These are phyloP conservation scores for Phyllopteryx taeniolatus DNA, from an alignment of 2,113 vertebrate genomes.

Conservation along the genomic window DNA sequence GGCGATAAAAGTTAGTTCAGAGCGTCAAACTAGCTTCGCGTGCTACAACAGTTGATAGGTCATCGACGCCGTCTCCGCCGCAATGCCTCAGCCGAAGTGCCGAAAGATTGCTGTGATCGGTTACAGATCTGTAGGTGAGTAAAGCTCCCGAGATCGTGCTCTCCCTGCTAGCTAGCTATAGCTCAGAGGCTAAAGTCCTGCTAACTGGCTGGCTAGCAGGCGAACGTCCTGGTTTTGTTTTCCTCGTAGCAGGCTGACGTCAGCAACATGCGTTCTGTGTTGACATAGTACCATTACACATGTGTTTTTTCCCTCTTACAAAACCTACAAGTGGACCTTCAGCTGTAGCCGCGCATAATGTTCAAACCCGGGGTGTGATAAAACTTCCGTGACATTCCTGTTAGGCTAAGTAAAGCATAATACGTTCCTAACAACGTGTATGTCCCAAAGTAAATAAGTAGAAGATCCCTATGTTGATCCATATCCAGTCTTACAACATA, in stretches of 20 bases:
- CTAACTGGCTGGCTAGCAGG: slow-evolving; percentile 38
- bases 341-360: not conserved
- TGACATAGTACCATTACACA: not conserved
- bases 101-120: slow-evolving; percentile 79
- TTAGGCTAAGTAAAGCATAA: not conserved
- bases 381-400: not conserved
- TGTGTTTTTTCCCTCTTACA: not conserved
- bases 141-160: slow-evolving; percentile 27
- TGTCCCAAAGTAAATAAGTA: not conserved
- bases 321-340: not conserved
- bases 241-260: slow-evolving; percentile 16
- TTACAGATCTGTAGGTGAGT: slow-evolving; percentile 80
- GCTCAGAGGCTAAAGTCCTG: slow-evolving; percentile 58
- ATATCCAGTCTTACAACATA: too few relatives aligned
- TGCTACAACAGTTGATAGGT: slow-evolving; percentile 22
- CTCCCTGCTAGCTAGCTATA: slow-evolving; percentile 45
- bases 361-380: not conserved
- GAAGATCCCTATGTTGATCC: too few relatives aligned
- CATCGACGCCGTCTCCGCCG: slow-evolving; percentile 13
- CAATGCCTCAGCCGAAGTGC: slow-evolving; percentile 77
- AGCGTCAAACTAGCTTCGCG: slow-evolving; percentile 48
- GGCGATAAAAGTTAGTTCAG: slow-evolving; percentile 71
- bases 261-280: not conserved
- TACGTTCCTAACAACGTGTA: not conserved
- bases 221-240: slow-evolving; percentile 63